Conservation (phyloP, 2,797 vertebrate species). For the Sebastolobus alascanus region DNA sequence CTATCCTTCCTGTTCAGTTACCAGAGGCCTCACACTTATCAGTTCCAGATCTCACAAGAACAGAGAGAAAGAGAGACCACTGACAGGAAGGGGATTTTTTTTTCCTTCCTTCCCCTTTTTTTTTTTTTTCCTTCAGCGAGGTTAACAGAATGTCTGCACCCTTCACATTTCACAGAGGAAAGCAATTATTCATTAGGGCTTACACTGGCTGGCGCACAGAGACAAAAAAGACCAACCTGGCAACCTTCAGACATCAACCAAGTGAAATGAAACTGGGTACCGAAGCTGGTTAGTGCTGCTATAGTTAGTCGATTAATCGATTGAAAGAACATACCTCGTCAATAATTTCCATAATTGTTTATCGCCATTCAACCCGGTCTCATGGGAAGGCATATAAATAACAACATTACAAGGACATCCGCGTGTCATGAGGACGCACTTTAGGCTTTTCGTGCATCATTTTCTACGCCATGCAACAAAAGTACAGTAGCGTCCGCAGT, state of each 20-base stretch:
- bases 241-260: slow-evolving; percentile 36
- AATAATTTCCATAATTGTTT: neutral
- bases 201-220: slow-evolving; percentile 26
- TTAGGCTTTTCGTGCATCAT: too few species aligned
- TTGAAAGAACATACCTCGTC: neutral
- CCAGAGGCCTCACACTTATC: slow-evolving; percentile 78
- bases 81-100: slow-evolving; percentile 80
- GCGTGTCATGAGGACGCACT: too few species aligned
- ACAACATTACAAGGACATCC: too few species aligned
- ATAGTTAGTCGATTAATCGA: neutral
- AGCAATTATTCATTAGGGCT: slow-evolving; percentile 75
- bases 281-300: slow-evolving; percentile 5
- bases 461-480: too few species aligned
- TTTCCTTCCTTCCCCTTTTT: neutral
- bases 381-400: too few species aligned
- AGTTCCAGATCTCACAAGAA: slow-evolving; percentile 81
- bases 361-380: neutral
- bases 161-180: slow-evolving; percentile 78
- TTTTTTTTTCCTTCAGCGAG: slow-evolving; percentile 60
- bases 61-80: slow-evolving; percentile 77
- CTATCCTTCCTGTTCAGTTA: slow-evolving; percentile 82
- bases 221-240: slow-evolving; percentile 53
- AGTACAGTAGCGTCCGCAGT: too few species aligned
- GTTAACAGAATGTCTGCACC: slow-evolving; percentile 81
- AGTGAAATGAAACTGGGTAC: slow-evolving; percentile 5